These are phyloP conservation scores for Gobio occitaniae DNA, from an alignment of 2,797 vertebrate species.

Conservation along the genomic window DNA sequence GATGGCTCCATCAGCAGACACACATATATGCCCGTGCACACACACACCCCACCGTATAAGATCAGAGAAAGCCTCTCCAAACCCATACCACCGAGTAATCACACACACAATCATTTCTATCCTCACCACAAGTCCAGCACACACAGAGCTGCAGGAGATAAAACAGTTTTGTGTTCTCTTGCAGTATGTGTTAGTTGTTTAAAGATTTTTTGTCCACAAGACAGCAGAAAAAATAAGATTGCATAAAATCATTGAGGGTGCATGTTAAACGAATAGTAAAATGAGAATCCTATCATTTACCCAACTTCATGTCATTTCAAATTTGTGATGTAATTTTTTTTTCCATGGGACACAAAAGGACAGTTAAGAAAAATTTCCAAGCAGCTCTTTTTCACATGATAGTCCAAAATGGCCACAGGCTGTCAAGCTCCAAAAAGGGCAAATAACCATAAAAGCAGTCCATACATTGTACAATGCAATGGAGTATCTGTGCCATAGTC, in stretches of 20 bases:
- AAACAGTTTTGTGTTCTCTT: slow-evolving; percentile 11
- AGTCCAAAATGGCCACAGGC: not conserved
- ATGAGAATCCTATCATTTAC: not conserved
- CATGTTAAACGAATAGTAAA: not conserved
- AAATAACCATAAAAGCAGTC: not conserved
- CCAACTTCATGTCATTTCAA: not conserved
- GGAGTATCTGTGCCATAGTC: not conserved
- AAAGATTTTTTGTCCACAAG: slow-evolving; percentile 20
- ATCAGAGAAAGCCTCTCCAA: slow-evolving; percentile 46
- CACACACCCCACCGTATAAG: slow-evolving; percentile 46
- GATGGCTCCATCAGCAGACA: slow-evolving; percentile 68
- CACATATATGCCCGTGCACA: slow-evolving; percentile 15
- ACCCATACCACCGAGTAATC: slow-evolving; percentile 57
- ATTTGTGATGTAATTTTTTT: not conserved
- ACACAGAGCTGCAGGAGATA: slow-evolving; percentile 43
- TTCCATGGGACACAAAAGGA: not conserved
- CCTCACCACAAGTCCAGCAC: slow-evolving; percentile 46
- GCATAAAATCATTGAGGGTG: not conserved
- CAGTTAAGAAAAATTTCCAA: not conserved
- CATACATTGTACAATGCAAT: not conserved
- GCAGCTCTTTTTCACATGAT: not conserved
- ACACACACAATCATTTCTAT: slow-evolving; percentile 64
- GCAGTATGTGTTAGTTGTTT: not conserved
- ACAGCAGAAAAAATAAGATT: not conserved
- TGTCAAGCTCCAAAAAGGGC: not conserved